Percentiles rank a stretch among this genome's conserved stretches.
Conservation (phyloP, 2,888 invertebrate species). For the Oxyteleia sp. region DNA sequence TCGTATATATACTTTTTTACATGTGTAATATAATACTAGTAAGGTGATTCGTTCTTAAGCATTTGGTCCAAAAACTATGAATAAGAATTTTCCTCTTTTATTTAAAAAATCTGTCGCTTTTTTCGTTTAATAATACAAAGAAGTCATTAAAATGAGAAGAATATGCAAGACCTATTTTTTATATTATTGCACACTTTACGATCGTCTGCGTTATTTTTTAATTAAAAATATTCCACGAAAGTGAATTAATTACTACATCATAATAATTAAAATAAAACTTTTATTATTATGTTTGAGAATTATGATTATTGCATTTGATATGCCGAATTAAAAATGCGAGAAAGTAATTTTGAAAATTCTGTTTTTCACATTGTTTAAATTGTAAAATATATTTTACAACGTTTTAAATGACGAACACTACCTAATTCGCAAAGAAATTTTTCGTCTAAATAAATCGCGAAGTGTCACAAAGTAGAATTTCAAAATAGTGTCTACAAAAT, state of each 20-base stretch:
- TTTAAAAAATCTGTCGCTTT: background rate
- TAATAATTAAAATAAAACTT: background rate
- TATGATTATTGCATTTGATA: too few species aligned
- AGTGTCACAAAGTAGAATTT: slow-evolving; percentile 46
- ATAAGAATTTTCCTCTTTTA: background rate
- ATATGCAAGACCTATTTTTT: slow-evolving; percentile 35
- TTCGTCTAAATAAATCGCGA: slow-evolving; percentile 41
- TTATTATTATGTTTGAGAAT: background rate
- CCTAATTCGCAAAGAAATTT: slow-evolving; percentile 55
- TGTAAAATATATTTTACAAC: slow-evolving; percentile 23
- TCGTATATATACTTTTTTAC: too few species aligned
- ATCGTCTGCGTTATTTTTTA: slow-evolving; percentile 20
- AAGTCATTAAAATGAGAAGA: slow-evolving; percentile 34
- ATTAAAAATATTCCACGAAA: slow-evolving; percentile 11
- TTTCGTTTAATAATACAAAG: slow-evolving; percentile 8
- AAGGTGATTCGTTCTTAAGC: background rate
- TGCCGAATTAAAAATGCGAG: background rate
- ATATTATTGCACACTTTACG: slow-evolving; percentile 1
- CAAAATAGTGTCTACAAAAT: slow-evolving; percentile 36
- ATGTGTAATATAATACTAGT: too few species aligned
- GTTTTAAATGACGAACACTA: slow-evolving; percentile 46
- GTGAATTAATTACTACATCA: background rate
- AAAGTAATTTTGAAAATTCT: background rate
- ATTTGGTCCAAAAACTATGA: slow-evolving; percentile 1
- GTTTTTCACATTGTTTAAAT: background rate